A percentile compares a stretch with the other conserved stretches of the same genome.
These are phyloP conservation scores for Gonioctena quinquepunctata DNA, from an alignment of 1,140 invertebrate species.

Conservation along the genomic window DNA sequence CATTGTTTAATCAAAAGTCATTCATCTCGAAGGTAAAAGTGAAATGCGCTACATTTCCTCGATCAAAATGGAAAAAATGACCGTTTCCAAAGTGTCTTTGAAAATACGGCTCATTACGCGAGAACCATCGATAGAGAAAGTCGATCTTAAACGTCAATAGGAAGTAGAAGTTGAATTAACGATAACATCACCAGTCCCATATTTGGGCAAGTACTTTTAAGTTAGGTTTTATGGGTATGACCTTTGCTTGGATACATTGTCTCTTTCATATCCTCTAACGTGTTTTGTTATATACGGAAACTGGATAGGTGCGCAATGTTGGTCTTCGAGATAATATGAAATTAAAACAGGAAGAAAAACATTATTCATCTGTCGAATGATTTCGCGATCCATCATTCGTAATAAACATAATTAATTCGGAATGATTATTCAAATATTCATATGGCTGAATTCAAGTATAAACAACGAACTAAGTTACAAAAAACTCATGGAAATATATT, in stretches of 20 bases:
- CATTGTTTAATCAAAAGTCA: not conserved
- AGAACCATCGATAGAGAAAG: not conserved
- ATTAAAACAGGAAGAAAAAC: not conserved
- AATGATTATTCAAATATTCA: too few species aligned
- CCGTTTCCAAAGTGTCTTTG: not conserved
- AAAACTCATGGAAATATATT: too few species aligned
- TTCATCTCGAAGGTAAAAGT: conserved; percentile 2
- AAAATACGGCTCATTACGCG: not conserved
- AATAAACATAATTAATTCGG: not conserved
- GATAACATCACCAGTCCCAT: not conserved
- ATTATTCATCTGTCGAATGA: not conserved
- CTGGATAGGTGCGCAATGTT: not conserved
- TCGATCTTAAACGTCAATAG: not conserved
- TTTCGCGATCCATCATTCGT: not conserved
- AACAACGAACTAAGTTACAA: too few species aligned
- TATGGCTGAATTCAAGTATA: too few species aligned
- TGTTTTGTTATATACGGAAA: not conserved
- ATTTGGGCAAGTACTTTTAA: conserved; percentile 1
- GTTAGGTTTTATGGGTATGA: not conserved
- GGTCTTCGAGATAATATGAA: not conserved
- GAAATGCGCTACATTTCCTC: not conserved
- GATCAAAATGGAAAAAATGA: not conserved
- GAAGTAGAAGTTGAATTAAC: not conserved
- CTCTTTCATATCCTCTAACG: not conserved
- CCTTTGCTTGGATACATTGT: not conserved